phyloP scores from a whole-genome alignment of 2,797 vertebrate genomes.

The Enteromius mattozi region DNA sequence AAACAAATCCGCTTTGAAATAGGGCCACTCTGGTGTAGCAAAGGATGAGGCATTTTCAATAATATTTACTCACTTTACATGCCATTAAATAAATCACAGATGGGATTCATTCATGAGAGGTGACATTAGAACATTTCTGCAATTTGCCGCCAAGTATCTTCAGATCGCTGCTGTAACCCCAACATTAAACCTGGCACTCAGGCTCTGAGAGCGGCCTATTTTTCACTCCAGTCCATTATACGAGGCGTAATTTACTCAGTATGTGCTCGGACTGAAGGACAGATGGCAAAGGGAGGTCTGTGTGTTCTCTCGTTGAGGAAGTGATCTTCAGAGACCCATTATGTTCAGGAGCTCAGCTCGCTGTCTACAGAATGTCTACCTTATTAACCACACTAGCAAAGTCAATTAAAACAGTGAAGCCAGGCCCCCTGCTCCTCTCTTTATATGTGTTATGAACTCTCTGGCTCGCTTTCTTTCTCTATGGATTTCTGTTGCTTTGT shows the following conservation, averaged over 20 bases:
- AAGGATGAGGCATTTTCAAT: constrained; percentile 44
- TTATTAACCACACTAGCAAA: constrained; percentile 57
- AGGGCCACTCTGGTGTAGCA: constrained; percentile 30
- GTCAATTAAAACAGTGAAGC: constrained; percentile 53
- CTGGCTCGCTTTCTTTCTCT: constrained; percentile 13
- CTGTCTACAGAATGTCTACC: constrained; percentile 44
- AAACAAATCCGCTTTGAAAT: constrained; percentile 54
- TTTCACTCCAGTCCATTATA: constrained; percentile 62
- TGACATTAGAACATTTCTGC: constrained; percentile 44
- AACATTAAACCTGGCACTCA: constrained; percentile 43
- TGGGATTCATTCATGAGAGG: constrained; percentile 55
- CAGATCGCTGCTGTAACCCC: constrained; percentile 54
- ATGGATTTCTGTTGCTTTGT: constrained; percentile 7
- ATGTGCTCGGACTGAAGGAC: constrained; percentile 44
- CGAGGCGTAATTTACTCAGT: constrained; percentile 52
- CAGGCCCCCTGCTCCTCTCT: constrained; percentile 30
- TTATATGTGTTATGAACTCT: constrained; percentile 32
- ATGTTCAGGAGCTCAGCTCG: constrained; percentile 41
- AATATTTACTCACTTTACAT: constrained; percentile 58
- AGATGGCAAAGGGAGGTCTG: constrained; percentile 51
- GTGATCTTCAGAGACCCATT: constrained; percentile 53
- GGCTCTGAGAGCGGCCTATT: constrained; percentile 33
- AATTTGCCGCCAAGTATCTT: constrained; percentile 50
- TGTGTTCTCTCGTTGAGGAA: constrained; percentile 44
- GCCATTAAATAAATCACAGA: constrained; percentile 56